These are phyloP conservation scores for Tubulanus polymorphus DNA, from an alignment of 2,888 invertebrate genomes.

Conservation along the genomic window DNA sequence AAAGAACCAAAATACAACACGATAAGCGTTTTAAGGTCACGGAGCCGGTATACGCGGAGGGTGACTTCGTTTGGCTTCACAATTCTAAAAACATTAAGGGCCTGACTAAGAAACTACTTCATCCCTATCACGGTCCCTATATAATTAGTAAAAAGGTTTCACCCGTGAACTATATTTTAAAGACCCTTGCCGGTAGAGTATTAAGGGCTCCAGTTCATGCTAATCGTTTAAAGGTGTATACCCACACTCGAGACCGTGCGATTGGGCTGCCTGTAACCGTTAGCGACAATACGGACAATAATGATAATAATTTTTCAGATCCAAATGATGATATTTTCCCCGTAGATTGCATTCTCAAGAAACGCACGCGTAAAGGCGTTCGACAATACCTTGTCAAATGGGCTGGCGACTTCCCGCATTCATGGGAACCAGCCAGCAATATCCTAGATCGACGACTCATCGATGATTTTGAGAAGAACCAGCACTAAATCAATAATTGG, in stretches of 20 bases:
- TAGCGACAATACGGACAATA: no score
- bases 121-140: conserved; percentile 14
- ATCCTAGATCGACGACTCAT: background rate
- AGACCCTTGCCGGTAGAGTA: background rate
- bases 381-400: background rate
- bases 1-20: conserved; percentile 6
- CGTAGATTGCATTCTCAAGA: background rate
- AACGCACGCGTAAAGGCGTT: background rate
- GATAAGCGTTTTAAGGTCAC: conserved; percentile 7
- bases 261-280: no score
- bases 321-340: background rate
- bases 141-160: conserved; percentile 5
- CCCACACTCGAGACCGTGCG: no score
- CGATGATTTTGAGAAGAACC: background rate
- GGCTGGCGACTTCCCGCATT: background rate
- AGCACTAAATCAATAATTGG: no score
- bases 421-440: background rate
- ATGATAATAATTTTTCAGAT: no score
- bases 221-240: no score
- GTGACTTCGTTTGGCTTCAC: conserved; percentile 10
- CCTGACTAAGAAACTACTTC: conserved; percentile 7
- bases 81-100: conserved; percentile 7
- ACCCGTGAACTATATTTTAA: conserved; percentile 5
- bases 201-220: background rate
- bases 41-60: conserved; percentile 5